These are phyloP conservation scores for Xanthia icteritia DNA, from an alignment of 2,888 invertebrate species.

Conservation along the genomic window DNA sequence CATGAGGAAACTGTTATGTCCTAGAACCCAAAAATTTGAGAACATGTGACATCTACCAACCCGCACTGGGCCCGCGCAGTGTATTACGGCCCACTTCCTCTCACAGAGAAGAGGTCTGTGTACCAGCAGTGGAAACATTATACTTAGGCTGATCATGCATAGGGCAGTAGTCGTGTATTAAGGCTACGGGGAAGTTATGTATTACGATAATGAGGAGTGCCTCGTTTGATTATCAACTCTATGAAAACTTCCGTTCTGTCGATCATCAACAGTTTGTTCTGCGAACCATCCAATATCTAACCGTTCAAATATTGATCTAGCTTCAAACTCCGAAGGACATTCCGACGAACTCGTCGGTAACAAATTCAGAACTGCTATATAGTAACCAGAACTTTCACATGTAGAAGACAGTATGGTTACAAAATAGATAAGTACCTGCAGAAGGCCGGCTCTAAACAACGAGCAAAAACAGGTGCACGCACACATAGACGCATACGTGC, in stretches of 20 bases:
- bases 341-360: constrained; percentile 25
- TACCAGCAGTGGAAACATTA: no score
- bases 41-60: no score
- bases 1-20: no score
- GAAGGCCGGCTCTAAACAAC: neutral
- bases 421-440: neutral
- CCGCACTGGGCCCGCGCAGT: no score
- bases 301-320: constrained; percentile 42
- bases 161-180: neutral
- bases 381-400: constrained; percentile 42
- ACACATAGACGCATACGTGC: neutral
- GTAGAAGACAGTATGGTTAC: neutral
- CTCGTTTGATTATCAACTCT: neutral
- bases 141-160: no score
- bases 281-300: neutral
- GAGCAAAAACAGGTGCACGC: neutral
- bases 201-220: neutral
- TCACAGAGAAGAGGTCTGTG: no score
- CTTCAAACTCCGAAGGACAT: constrained; percentile 42
- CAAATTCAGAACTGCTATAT: constrained; percentile 46
- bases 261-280: neutral
- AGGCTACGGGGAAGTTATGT: neutral
- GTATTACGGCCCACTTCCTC: no score
- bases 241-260: neutral
- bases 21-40: no score